Evolutionary conservation across 1,140 invertebrate species (phyloP).

Genomic region (Solenopsis invicta): DNA sequence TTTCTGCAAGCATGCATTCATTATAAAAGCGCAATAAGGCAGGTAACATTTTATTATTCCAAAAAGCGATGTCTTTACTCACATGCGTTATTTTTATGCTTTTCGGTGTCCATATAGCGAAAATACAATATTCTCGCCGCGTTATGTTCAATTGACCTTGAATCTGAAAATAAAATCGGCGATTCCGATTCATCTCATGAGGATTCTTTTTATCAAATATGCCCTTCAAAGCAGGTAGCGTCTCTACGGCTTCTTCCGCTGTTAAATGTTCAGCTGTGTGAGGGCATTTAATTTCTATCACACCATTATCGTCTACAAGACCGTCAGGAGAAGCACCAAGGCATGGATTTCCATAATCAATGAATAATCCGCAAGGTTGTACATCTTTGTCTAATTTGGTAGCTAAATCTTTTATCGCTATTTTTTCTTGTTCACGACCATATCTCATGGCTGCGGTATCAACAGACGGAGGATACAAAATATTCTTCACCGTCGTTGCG

Average conservation of each 20-base stretch:
- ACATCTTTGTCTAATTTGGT: not conserved
- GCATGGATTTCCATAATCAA: not conserved
- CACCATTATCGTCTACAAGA: not conserved
- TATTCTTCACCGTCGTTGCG: not conserved
- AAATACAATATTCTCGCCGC: not conserved
- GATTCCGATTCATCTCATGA: not conserved
- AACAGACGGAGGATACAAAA: not conserved
- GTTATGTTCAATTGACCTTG: conserved; percentile 1
- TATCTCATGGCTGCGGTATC: not conserved
- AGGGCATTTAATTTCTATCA: not conserved
- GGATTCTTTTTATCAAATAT: not conserved
- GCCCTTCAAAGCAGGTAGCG: not conserved
- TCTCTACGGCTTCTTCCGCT: not conserved
- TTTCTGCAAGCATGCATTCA: no score
- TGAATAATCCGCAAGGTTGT: not conserved
- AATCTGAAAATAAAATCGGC: not conserved
- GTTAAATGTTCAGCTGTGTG: not conserved
- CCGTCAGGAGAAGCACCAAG: not conserved
- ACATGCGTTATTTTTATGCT: not conserved
- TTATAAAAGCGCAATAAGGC: not conserved
- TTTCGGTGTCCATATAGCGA: not conserved
- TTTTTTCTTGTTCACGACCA: not conserved
- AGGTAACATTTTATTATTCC: not conserved
- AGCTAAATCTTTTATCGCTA: not conserved
- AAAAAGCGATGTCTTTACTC: not conserved